Evolutionary conservation across 1,140 invertebrate genomes (phyloP).

Genomic region (Coptotermes formosanus): DNA sequence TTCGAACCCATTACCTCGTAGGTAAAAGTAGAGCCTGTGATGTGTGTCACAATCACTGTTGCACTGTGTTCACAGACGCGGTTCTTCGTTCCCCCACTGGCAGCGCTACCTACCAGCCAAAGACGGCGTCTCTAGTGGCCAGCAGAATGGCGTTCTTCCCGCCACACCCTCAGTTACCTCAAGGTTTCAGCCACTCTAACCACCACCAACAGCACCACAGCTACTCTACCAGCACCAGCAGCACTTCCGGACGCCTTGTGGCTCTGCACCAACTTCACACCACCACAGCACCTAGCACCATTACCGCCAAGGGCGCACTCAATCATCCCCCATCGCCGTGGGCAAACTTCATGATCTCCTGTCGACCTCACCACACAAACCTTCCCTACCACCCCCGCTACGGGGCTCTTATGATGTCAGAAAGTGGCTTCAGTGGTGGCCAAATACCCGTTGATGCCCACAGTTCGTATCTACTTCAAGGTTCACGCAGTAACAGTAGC

Average conservation of each 20-base stretch:
- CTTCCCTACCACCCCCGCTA: conserved; percentile 1
- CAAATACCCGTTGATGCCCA: background rate
- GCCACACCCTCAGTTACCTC: conserved; percentile 47
- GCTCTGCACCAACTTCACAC: conserved; percentile 48
- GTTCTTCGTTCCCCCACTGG: background rate
- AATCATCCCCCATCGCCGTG: background rate
- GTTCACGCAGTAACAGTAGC: background rate
- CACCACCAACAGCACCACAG: conserved; percentile 41
- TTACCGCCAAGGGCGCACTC: conserved; percentile 39
- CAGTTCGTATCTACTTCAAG: background rate
- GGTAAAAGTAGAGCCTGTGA: too few species aligned
- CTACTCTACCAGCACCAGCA: conserved; percentile 45
- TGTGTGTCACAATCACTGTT: too few species aligned
- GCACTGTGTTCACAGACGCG: background rate
- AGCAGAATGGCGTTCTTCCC: conserved; percentile 45
- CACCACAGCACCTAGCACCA: conserved; percentile 39
- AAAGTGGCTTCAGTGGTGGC: background rate
- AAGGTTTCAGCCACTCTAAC: conserved; percentile 41
- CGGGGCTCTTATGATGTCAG: background rate
- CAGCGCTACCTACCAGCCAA: conserved; percentile 29
- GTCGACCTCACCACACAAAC: background rate
- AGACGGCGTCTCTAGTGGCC: conserved; percentile 33
- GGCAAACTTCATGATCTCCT: conserved; percentile 22
- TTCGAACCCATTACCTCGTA: too few species aligned
- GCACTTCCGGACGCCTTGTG: conserved; percentile 49